Evolutionary conservation across 92 coral and sea anemone species (phyloP), one percentile per base, ranked within the genome.

Genomic region (Parazoanthus darwini): DNA sequence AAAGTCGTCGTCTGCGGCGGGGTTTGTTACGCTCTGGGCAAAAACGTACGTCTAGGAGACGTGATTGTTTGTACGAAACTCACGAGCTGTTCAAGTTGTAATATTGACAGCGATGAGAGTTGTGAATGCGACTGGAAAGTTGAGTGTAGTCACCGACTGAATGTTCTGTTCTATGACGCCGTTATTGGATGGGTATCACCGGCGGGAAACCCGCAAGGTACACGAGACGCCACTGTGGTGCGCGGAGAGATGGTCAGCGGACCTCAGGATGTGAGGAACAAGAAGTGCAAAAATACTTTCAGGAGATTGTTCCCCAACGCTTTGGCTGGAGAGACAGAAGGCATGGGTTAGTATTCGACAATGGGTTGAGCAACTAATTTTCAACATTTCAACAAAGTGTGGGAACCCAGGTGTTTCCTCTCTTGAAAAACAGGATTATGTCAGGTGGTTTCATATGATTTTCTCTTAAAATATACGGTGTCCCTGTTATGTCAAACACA

Each of bases 321-420:
- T 20, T 35, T 77, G 81, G 81, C 81, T 77, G 81, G 81, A n/a
- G 81, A 77, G 81, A 77, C 59, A 46, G 81, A 77, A 77, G 56
- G 81, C 35, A n/a, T 25, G 26, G 51, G 58, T 77, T 77, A 39
- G 81, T 39, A 4, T 22, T 13, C 20, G 26, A 70, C 51, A 70
- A 20, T 6, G 2, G 13, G 22, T 70, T 22, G 23, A 68, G 23
- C 8, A 68, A 68, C 33, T 26, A 22, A 36, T 23, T 68, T 68
- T 23, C 25, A 68, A 68, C 10, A n/a, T n/a, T n/a, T n/a, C n/a
- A n/a, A n/a, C n/a, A n/a, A 39, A 1, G 5, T 0, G 51, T 46
- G 5, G 51, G 51, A 6, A 0, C 11, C 66, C 4, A 58, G 66
- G 1, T n/a, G n/a, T n/a, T 56, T 56, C 22, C 18, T 16, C 22